A percentile compares a stretch with the other conserved stretches of the same genome.
Conservation (phyloP, 2,113 vertebrate genomes). For the Clarias magur region DNA sequence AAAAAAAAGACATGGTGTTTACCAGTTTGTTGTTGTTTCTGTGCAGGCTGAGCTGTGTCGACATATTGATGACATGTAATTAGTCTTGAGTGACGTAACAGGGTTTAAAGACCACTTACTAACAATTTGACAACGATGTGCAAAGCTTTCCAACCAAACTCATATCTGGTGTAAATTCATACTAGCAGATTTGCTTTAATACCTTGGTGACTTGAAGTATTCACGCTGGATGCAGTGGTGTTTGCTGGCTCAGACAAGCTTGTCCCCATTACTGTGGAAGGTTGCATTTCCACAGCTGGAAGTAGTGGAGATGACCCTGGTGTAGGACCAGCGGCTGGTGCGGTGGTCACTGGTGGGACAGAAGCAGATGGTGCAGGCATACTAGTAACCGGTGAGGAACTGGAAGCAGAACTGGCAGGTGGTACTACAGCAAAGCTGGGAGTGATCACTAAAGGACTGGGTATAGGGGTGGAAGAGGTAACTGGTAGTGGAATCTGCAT, state of each 20-base stretch:
- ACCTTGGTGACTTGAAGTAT: constrained; percentile 61
- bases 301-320: constrained; percentile 48
- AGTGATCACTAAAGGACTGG: constrained; percentile 49
- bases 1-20: constrained; percentile 31
- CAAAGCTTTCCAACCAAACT: not conserved
- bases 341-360: constrained; percentile 50
- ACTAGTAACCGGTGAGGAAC: constrained; percentile 52
- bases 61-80: constrained; percentile 5
- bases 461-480: constrained; percentile 50
- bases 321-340: constrained; percentile 42
- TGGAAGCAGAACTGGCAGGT: constrained; percentile 48
- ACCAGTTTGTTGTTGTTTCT: constrained; percentile 70
- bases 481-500: constrained; percentile 45
- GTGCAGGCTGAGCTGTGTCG: constrained; percentile 57
- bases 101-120: not conserved
- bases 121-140: not conserved
- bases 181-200: constrained; percentile 16
- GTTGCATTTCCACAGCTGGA: constrained; percentile 34
- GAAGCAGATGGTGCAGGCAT: constrained; percentile 59
- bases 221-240: constrained; percentile 49
- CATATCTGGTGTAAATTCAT: not conserved
- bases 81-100: not conserved
- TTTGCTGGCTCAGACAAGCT: constrained; percentile 45
- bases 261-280: constrained; percentile 48
- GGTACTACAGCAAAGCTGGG: constrained; percentile 46